These are phyloP conservation scores for Myotis yumanensis DNA, from an alignment of 2,113 vertebrate genomes.

Conservation along the genomic window DNA sequence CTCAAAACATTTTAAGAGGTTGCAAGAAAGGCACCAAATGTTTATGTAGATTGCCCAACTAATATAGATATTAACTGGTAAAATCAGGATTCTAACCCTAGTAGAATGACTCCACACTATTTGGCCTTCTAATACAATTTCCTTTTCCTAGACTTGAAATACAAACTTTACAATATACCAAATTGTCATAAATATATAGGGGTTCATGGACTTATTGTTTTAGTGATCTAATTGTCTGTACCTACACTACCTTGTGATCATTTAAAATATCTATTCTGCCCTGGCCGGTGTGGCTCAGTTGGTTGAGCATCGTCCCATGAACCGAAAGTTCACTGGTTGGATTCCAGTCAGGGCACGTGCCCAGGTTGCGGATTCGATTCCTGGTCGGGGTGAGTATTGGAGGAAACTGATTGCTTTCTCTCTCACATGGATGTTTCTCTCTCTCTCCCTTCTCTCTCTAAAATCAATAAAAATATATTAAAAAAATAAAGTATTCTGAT, in stretches of 20 bases:
- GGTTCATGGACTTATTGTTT: neutral
- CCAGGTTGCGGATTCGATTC: too few species aligned
- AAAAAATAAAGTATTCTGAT: neutral
- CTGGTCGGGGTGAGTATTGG: too few species aligned
- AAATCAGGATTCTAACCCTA: neutral
- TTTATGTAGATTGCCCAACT: constrained; percentile 1
- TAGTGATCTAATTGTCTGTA: neutral
- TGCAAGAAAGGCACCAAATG: neutral
- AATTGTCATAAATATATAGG: neutral
- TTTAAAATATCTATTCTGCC: neutral
- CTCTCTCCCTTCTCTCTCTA: too few species aligned
- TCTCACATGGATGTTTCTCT: too few species aligned
- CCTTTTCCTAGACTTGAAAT: neutral
- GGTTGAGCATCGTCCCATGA: too few species aligned
- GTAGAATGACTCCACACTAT: neutral
- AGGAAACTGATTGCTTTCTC: too few species aligned
- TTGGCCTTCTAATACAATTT: neutral
- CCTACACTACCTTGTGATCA: neutral
- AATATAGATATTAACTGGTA: neutral
- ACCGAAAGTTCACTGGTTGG: too few species aligned
- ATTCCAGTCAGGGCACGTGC: too few species aligned
- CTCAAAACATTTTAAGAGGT: neutral
- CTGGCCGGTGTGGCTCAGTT: too few species aligned
- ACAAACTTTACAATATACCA: neutral
- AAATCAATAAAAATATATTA: too few species aligned